Evolutionary conservation across 2,888 invertebrate species (phyloP).

Genomic region (Schrankia costaestrigalis): DNA sequence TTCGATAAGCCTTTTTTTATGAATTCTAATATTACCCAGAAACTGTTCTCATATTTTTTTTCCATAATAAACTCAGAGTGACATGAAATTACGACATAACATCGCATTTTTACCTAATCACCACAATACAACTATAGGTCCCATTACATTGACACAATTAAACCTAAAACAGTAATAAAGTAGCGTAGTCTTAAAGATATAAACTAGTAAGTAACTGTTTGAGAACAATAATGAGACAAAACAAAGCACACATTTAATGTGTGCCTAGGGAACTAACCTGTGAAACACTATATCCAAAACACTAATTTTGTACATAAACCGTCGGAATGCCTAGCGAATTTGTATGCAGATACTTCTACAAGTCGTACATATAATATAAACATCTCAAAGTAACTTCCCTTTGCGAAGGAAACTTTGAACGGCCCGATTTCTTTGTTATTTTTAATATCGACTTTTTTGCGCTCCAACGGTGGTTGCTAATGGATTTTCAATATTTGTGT

Average conservation of each 20-base stretch:
- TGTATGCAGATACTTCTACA: conserved; percentile 19
- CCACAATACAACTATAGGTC: too few species aligned
- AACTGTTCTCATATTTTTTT: too few species aligned
- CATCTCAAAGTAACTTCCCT: conserved; percentile 50
- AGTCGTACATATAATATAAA: conserved; percentile 41
- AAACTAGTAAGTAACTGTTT: too few species aligned
- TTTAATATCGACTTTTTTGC: conserved; percentile 71
- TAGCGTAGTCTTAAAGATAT: too few species aligned
- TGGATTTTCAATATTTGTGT: conserved; percentile 78
- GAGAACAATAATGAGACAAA: conserved; percentile 17
- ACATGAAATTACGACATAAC: too few species aligned
- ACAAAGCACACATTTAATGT: conserved; percentile 22
- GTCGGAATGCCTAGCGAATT: conserved; percentile 34
- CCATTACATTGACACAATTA: too few species aligned
- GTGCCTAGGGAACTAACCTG: conserved; percentile 15
- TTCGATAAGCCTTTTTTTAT: too few species aligned
- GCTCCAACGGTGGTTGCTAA: conserved; percentile 66
- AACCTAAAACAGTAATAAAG: too few species aligned
- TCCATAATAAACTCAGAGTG: too few species aligned
- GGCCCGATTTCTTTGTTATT: conserved; percentile 66
- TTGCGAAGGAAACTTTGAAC: conserved; percentile 53
- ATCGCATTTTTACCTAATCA: too few species aligned
- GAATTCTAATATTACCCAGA: too few species aligned
- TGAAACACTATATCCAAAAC: conserved; percentile 22
- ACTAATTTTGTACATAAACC: conserved; percentile 30